Conservation (phyloP, 2,888 invertebrate species). For the Mythimna pallens region DNA sequence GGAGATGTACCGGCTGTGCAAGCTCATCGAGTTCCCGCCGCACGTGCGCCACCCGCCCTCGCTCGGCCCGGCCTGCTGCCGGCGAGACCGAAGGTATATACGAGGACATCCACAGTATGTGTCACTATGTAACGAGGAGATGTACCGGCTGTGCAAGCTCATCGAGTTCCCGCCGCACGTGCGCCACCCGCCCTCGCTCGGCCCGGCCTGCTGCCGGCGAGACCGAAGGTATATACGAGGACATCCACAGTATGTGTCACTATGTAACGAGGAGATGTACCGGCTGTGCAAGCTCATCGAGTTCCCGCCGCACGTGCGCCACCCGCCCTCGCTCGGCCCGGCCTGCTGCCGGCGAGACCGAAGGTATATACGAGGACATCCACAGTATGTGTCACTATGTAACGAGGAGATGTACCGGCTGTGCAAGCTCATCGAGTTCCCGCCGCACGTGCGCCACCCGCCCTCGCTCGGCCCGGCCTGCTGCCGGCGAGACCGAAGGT, state of each 20-base stretch:
- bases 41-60: conserved; percentile 85
- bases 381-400: conserved; percentile 96
- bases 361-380: conserved; percentile 64
- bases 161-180: conserved; percentile 65
- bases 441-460: conserved; percentile 78
- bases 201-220: conserved; percentile 78
- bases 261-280: conserved; percentile 98
- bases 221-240: conserved; percentile 74
- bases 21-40: conserved; percentile 93
- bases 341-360: conserved; percentile 80
- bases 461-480: conserved; percentile 82
- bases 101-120: conserved; percentile 92
- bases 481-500: conserved; percentile 79
- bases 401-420: conserved; percentile 97
- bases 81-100: conserved; percentile 78
- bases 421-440: no score
- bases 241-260: conserved; percentile 93
- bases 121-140: conserved; percentile 98
- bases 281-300: conserved; percentile 77
- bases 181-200: conserved; percentile 82
- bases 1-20: conserved; percentile 94
- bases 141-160: conserved; percentile 90
- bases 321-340: conserved; percentile 82
- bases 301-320: conserved; percentile 72
- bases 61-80: conserved; percentile 79